phyloP scores from a whole-genome alignment of 1,140 invertebrate species.

The Microplitis mediator region DNA sequence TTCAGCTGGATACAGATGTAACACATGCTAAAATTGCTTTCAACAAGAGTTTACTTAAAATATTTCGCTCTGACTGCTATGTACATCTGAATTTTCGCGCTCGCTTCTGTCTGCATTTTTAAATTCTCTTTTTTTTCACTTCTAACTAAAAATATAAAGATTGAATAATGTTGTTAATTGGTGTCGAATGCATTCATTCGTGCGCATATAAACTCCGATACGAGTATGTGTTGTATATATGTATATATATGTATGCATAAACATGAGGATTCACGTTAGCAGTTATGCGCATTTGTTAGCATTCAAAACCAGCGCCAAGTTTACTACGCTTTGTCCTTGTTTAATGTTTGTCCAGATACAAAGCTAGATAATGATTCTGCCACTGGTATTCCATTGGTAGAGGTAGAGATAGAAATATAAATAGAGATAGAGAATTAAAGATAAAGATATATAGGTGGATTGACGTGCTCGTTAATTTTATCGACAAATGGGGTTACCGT shows the following conservation, averaged over 20 bases:
- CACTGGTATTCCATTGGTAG: neutral
- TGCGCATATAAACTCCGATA: neutral
- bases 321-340: constrained; percentile 6
- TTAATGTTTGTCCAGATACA: constrained; percentile 11
- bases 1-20: too few relatives aligned
- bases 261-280: constrained; percentile 13
- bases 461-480: too few relatives aligned
- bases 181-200: neutral
- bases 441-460: too few relatives aligned
- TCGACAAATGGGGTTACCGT: too few relatives aligned
- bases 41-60: too few relatives aligned
- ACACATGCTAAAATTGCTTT: too few relatives aligned
- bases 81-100: neutral
- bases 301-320: neutral
- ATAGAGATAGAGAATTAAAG: too few relatives aligned
- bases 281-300: constrained; percentile 16
- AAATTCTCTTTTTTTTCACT: neutral
- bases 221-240: neutral
- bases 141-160: neutral
- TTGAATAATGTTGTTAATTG: constrained; percentile 14
- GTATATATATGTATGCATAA: constrained; percentile 20
- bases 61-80: too few relatives aligned
- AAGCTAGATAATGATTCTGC: constrained; percentile 2
- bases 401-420: too few relatives aligned
- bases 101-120: neutral